These are phyloP conservation scores for Cyaniris semiargus DNA, from an alignment of 2,888 invertebrate species.

Conservation along the genomic window DNA sequence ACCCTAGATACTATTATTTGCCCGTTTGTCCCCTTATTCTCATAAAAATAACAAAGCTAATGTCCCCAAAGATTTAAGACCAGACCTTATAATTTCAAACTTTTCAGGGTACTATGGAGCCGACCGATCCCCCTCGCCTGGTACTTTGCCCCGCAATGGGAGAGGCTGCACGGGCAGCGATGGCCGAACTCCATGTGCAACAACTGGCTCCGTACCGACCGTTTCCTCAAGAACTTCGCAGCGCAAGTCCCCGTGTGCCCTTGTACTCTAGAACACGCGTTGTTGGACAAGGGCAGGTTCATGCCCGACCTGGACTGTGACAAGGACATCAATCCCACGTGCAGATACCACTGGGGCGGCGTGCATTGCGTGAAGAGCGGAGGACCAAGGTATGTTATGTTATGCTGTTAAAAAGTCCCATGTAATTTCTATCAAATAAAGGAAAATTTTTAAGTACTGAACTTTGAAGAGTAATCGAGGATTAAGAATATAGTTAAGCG, in stretches of 20 bases:
- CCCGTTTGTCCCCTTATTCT: neutral
- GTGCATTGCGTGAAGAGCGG: slow-evolving; percentile 96
- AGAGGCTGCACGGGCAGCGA: slow-evolving; percentile 85
- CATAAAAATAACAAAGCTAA: neutral
- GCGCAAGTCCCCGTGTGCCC: slow-evolving; percentile 93
- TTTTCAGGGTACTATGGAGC: slow-evolving; percentile 88
- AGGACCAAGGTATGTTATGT: slow-evolving; percentile 87
- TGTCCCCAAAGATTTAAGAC: neutral
- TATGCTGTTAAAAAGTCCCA: neutral
- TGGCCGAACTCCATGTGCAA: slow-evolving; percentile 94
- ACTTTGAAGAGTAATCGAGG: too few relatives aligned
- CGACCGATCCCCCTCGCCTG: slow-evolving; percentile 94
- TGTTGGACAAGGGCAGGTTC: slow-evolving; percentile 94
- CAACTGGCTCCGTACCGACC: slow-evolving; percentile 93
- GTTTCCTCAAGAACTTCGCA: slow-evolving; percentile 91
- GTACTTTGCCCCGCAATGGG: slow-evolving; percentile 96
- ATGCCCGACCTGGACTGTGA: slow-evolving; percentile 95
- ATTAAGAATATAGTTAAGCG: too few relatives aligned
- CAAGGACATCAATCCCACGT: slow-evolving; percentile 93
- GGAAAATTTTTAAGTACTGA: too few relatives aligned
- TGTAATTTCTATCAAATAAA: neutral
- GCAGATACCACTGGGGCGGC: slow-evolving; percentile 93
- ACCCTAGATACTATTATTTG: neutral
- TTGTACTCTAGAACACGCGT: slow-evolving; percentile 93
- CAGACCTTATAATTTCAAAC: neutral